Evolutionary conservation across 92 coral and sea anemone species (phyloP), one percentile per base, ranked within the genome.

Genomic region (Diadumene lineata): DNA sequence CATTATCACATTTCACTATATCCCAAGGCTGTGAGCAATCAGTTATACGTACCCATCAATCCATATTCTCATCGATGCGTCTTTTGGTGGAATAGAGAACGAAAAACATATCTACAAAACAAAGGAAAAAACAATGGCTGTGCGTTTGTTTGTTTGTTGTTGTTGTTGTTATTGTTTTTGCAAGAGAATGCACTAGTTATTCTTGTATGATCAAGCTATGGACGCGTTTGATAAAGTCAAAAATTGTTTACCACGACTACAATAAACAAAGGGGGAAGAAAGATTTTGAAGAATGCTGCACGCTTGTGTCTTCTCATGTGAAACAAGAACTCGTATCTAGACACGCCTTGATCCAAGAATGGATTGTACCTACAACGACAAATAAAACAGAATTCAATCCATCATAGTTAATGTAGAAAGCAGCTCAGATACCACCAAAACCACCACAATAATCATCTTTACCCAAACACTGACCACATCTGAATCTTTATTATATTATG

Each of bases 31-130:
- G n/a, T n/a, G n/a, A n/a, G n/a, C n/a, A n/a, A n/a, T n/a, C n/a
- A n/a, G 25, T 53, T 53, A 9, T 23, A 58, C 64, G 21, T 68
- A 94, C 98, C 99, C 99, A 83, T 96, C 99, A 55, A 96, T 96
- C 99, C 99, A 96, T 16, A 96, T 69, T 65, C 99, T 75, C 99
- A 96, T 96, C 6, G 99, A 96, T 23, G 99, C 97, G 70, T 96
- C 99, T 67, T 96, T 96, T 25, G 99, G 99, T 33, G 99, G 99
- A 31, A 96, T 92, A 55, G 97, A 92, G 50, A 96, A 96, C 30
- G 99, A 96, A 71, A 96, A 96, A 76, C 99, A 96, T 24, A 96
- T 92, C 98, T 94, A 57, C 48, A 1, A 76, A 69, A 6, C 31
- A 29, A 68, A 32, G 24, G 18, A 11, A 29, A 62, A 23, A 1